Evolutionary conservation across 2,113 vertebrate species (phyloP).

Genomic region (Pseudorectes ferrugineus): DNA sequence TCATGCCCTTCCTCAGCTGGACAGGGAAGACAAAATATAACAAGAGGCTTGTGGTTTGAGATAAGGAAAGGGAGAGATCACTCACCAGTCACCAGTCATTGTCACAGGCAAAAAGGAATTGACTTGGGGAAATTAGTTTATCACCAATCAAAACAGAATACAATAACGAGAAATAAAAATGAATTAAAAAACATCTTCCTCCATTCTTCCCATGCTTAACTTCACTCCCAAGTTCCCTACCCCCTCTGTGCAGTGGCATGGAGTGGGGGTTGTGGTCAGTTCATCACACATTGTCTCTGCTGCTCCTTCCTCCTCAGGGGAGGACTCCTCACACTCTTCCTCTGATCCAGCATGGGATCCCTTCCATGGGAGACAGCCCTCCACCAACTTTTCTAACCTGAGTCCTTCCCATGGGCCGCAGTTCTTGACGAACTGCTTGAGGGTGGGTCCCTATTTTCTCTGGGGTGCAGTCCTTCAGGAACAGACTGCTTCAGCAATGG

Average conservation of each 20-base stretch:
- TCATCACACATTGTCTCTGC: not conserved
- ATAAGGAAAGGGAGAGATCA: not conserved
- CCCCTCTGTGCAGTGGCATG: not conserved
- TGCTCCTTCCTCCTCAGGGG: not conserved
- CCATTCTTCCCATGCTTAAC: not conserved
- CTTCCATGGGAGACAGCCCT: not conserved
- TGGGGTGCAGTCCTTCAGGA: not conserved
- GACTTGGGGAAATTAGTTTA: not conserved
- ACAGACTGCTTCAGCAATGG: not conserved
- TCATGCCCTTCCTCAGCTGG: not conserved
- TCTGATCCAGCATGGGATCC: no score
- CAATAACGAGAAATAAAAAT: not conserved
- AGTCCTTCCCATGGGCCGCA: not conserved
- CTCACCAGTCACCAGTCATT: not conserved
- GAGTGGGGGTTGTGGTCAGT: not conserved
- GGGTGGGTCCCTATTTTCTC: not conserved
- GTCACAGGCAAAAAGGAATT: not conserved
- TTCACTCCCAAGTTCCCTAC: not conserved
- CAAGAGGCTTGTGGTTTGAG: not conserved
- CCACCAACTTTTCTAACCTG: not conserved
- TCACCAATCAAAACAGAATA: not conserved
- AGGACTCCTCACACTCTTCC: not conserved
- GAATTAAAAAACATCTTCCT: not conserved
- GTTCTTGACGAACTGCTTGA: accelerated
- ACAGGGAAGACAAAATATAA: not conserved